Evolutionary conservation across 2,888 invertebrate species (phyloP).

Genomic region (Ephialtes manifestator): DNA sequence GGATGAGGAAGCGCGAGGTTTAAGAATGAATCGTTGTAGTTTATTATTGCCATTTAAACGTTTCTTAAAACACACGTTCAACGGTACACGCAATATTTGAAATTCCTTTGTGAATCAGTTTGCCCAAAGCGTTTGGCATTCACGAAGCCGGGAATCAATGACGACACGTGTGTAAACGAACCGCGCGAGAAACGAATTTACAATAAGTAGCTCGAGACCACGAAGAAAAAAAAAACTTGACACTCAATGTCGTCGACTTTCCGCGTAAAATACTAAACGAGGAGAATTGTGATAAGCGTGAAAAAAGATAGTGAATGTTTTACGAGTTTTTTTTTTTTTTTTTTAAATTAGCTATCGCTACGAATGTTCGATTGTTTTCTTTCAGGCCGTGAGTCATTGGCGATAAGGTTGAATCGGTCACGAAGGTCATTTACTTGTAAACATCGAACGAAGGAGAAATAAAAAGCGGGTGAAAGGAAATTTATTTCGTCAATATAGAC

Average conservation of each 20-base stretch:
- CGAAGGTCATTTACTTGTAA: neutral
- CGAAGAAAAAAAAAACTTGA: constrained; percentile 26
- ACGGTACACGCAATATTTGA: constrained; percentile 25
- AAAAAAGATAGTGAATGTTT: neutral
- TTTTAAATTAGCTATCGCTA: constrained; percentile 28
- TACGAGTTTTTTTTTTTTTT: neutral
- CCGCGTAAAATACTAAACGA: neutral
- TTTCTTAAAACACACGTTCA: neutral
- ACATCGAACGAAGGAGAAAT: neutral
- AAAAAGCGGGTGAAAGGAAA: neutral
- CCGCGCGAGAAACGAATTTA: constrained; percentile 27
- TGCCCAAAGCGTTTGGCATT: neutral
- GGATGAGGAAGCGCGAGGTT: neutral
- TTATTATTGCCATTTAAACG: neutral
- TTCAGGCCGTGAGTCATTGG: constrained; percentile 26
- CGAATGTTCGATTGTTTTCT: constrained; percentile 25
- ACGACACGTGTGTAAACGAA: constrained; percentile 21
- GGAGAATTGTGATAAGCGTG: constrained; percentile 25
- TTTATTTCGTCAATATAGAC: neutral
- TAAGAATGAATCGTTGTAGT: neutral
- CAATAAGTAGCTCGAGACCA: neutral
- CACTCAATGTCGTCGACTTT: neutral
- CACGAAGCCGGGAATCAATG: constrained; percentile 2
- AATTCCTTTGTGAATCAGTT: constrained; percentile 26
- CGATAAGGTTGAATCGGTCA: constrained; percentile 38